Base-by-base conservation (phyloP, 2,888 invertebrate species). In the Yponomeuta sedellus region DNA sequence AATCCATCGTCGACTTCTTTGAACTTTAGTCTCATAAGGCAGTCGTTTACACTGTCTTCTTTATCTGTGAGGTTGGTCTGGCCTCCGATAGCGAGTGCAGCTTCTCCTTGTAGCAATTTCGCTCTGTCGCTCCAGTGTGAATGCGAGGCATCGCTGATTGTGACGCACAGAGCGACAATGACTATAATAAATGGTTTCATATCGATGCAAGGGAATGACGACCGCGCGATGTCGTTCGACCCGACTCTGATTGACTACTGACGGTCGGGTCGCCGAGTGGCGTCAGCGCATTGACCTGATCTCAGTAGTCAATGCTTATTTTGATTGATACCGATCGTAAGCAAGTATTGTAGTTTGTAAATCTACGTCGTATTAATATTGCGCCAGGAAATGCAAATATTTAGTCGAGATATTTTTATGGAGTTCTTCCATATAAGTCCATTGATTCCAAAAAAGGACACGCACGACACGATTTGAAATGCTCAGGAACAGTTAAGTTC, bases 1-100 rank as follows among this genome's bases (percentile, higher is more conserved):
- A 91, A 86, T 66, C 92, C 93, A 72, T 90, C 87, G 12, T 92
- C 79, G 22, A 92, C 75, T 77, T 94, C 94, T 1, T 78, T 71
- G 20, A 81, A 78, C 74, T 94, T 94, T 59, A 86, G 83, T 56
- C 75, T 73, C 94, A 94, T 94, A 16, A 94, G 81, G 16, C 93
- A 88, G 61, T 87, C 79, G 77, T 94, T 94, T 61, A 92, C 93
- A 1, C 71, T 68, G 0, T 74, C 65, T 80, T 94, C 94, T 11
- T 88, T 83, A 10, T 80, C 73, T 19, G 76, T 89, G 12, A 94
- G 85, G 2, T 75, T 69, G 16, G 91, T 74, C 64, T 90, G 85
- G 0, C 92, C 92, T n/a, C 94, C 94, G 10, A 94, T 71, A 0
- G 86, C 73, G 8, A 80, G 70, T 0, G 77, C 77, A 19, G 88